These are phyloP conservation scores for Phyllotreta cruciferae DNA, from an alignment of 2,888 invertebrate genomes.

Conservation along the genomic window DNA sequence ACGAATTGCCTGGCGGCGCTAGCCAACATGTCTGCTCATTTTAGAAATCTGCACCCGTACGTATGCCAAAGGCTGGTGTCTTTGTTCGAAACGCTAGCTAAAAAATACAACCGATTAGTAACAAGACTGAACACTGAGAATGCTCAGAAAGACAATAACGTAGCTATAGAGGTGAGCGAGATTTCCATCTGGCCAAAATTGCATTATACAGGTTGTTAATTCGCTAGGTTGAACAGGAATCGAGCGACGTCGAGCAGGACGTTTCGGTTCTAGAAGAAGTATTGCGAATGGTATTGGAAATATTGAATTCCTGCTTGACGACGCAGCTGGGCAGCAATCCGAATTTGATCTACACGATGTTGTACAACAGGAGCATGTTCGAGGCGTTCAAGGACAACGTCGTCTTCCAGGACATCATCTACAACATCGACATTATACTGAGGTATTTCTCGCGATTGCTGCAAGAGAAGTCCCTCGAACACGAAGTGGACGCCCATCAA, in stretches of 20 bases:
- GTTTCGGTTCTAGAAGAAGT: conserved; percentile 81
- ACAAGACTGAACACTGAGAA: conserved; percentile 50
- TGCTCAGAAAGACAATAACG: conserved; percentile 41
- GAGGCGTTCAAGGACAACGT: conserved; percentile 85
- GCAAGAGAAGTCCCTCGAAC: conserved; percentile 64
- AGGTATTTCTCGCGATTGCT: conserved; percentile 73
- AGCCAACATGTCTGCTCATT: conserved; percentile 97
- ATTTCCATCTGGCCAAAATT: background rate
- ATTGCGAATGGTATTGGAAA: conserved; percentile 94
- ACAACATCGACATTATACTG: conserved; percentile 92
- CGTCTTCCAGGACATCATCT: conserved; percentile 90
- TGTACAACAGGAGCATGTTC: conserved; percentile 93
- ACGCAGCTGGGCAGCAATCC: conserved; percentile 87
- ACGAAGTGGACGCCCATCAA: conserved; percentile 82
- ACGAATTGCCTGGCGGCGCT: conserved; percentile 98
- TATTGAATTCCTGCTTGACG: conserved; percentile 93
- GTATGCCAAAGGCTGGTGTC: conserved; percentile 94
- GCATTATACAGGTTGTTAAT: background rate
- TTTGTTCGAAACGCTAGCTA: conserved; percentile 88
- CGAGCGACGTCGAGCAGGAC: conserved; percentile 74
- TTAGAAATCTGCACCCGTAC: conserved; percentile 91
- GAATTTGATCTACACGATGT: conserved; percentile 92
- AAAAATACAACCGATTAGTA: conserved; percentile 77
- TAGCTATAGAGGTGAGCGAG: conserved; percentile 46
- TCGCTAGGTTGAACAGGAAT: conserved; percentile 24